A percentile compares a stretch with the other conserved stretches of the same genome.
Evolutionary conservation across 2,888 invertebrate species (phyloP).

Genomic region (Charanyca ferruginea): DNA sequence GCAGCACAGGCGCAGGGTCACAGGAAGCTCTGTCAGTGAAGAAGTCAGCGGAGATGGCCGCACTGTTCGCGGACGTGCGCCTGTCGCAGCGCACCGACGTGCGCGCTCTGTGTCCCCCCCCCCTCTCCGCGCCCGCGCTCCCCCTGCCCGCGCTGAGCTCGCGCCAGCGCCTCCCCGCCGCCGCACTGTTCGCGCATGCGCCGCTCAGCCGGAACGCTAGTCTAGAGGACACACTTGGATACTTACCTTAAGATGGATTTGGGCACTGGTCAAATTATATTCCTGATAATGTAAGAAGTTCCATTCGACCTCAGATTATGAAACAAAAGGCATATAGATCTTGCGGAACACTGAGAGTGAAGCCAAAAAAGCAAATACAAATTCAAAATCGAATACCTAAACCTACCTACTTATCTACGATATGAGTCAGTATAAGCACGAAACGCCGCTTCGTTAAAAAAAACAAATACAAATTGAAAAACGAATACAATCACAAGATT

Average conservation of each 20-base stretch:
- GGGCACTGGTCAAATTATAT: too few relatives aligned
- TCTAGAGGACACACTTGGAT: conserved; percentile 92
- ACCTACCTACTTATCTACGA: too few relatives aligned
- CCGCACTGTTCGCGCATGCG: conserved; percentile 59
- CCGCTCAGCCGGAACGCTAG: conserved; percentile 86
- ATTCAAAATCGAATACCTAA: too few relatives aligned
- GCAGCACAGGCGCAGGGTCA: conserved; percentile 89
- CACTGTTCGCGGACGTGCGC: conserved; percentile 95
- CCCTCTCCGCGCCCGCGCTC: conserved; percentile 56
- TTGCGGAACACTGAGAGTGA: too few relatives aligned
- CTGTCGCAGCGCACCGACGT: conserved; percentile 94
- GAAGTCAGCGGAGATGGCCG: conserved; percentile 97
- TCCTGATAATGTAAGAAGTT: too few relatives aligned
- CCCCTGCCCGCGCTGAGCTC: conserved; percentile 12
- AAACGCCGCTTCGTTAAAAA: too few relatives aligned
- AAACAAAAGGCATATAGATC: too few relatives aligned
- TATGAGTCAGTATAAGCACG: too few relatives aligned
- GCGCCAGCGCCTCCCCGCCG: conserved; percentile 67
- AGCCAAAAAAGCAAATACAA: too few relatives aligned
- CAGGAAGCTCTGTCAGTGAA: conserved; percentile 95
- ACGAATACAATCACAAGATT: too few relatives aligned
- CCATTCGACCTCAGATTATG: too few relatives aligned
- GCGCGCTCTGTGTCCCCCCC: conserved; percentile 77
- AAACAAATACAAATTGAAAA: too few relatives aligned
- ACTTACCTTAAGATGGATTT: conserved; percentile 87